Base-by-base conservation (phyloP, 2,888 invertebrate species). In the Eupithecia centaureata region DNA sequence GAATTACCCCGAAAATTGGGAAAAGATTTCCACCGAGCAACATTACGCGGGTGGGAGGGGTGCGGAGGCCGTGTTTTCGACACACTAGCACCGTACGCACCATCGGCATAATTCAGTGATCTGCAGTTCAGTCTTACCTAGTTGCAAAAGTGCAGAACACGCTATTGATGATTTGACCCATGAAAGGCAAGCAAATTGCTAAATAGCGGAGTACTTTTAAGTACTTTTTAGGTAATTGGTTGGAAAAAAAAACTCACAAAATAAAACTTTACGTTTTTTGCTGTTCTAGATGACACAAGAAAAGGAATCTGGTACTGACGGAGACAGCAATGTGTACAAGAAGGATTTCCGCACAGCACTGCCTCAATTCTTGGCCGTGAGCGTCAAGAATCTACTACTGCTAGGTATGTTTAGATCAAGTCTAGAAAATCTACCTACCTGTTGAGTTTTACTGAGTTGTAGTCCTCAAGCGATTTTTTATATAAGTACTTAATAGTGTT, bases 281-380 rank as follows among this genome's bases (percentile, higher is more conserved):
- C 12, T 59, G 33, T 58, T 65, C n/a, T 67, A 85, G 85, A 84
- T 84, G 83, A 67, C 77, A 12, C 67, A 70, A 8, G 83, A 79
- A 64, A 76, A 76, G 28, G 72, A 67, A 58, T 58, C 65, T 15
- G 59, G 60, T 27, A 59, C 59, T 22, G 57, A 32, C 3, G 73
- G 72, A 25, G 76, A 66, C 8, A 76, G 70, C 0, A 69, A 74
- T 62, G 81, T 77, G 22, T 92, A 92, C 75, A 82, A 82, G 67
- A 91, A 89, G 75, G 89, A 94, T 77, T 93, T 94, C 70, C 88
- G 92, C 42, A 93, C 93, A n/a, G 95, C 95, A 0, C 81, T 96
- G 58, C 96, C 96, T 1, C 96, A 97, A 90, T 92, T 96, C 74
- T 82, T 96, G 74, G 97, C 97, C n/a, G 96, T 97, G 32, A 95